These are phyloP conservation scores for Nyctibius bracteatus DNA, from an alignment of 2,113 vertebrate genomes.

Conservation along the genomic window DNA sequence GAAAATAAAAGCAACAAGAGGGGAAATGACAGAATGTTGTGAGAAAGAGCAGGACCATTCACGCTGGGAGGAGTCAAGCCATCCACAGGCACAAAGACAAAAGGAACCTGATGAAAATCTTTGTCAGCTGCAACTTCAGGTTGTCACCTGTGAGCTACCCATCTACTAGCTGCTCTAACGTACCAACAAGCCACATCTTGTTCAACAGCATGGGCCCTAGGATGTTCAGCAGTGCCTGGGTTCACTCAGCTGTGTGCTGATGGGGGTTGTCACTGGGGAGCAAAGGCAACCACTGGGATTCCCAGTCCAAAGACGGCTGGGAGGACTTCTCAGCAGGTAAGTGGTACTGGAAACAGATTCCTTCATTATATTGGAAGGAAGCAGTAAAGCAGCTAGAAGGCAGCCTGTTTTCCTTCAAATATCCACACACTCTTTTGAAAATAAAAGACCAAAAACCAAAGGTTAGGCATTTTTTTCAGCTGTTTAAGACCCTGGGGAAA, in stretches of 20 bases:
- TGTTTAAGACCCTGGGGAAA: not conserved
- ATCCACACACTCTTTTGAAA: not conserved
- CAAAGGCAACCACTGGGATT: not conserved
- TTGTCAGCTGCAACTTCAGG: not conserved
- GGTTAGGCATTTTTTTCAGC: not conserved
- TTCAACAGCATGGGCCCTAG: not conserved
- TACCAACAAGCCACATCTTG: not conserved
- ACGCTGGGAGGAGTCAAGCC: not conserved
- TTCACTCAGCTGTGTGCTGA: fast-evolving
- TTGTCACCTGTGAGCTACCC: not conserved
- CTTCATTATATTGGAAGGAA: not conserved
- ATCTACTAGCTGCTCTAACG: not conserved
- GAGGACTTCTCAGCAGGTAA: not conserved
- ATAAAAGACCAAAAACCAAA: not conserved
- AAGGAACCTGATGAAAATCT: not conserved
- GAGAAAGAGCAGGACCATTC: not conserved
- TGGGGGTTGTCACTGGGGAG: fast-evolving
- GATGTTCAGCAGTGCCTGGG: not conserved
- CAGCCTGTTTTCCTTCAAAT: not conserved
- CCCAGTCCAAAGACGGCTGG: not conserved
- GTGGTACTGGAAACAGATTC: not conserved
- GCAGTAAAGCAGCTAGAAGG: not conserved
- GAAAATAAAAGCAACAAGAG: not conserved
- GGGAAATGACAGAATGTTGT: not conserved
- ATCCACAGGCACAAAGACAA: not conserved